These are phyloP conservation scores for Pangasianodon hypophthalmus DNA, from an alignment of 2,113 vertebrate species.

Conservation along the genomic window DNA sequence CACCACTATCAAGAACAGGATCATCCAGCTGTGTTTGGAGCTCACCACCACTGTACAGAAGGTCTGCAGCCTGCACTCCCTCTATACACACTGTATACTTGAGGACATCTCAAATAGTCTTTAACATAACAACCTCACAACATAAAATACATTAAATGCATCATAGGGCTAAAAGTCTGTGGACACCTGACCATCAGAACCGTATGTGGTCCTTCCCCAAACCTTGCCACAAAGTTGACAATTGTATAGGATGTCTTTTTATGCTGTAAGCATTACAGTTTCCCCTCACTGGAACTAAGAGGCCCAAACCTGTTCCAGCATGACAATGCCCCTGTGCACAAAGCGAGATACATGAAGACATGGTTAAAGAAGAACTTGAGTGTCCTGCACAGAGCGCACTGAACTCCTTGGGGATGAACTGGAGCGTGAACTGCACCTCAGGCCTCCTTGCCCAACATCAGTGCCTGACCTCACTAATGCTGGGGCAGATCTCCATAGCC, in stretches of 20 bases:
- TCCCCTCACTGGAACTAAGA: background rate
- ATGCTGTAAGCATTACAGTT: background rate
- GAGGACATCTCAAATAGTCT: background rate
- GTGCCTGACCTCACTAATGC: background rate
- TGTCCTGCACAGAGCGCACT: background rate
- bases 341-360: background rate
- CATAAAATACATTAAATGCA: background rate
- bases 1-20: constrained; percentile 87
- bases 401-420: background rate
- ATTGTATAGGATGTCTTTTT: background rate
- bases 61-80: constrained; percentile 69
- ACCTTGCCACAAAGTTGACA: background rate
- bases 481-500: background rate
- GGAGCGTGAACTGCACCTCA: background rate
- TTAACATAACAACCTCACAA: background rate
- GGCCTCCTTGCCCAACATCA: background rate
- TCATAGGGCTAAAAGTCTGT: background rate
- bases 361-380: background rate
- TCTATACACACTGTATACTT: background rate
- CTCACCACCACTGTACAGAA: constrained; percentile 95
- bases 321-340: background rate
- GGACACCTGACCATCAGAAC: background rate
- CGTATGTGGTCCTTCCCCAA: background rate
- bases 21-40: constrained; percentile 96
- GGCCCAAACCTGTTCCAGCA: background rate